Percentiles rank a stretch among this genome's conserved stretches.
Evolutionary conservation across 1,140 invertebrate genomes (phyloP).

Genomic region (Heliconius hermathena): DNA sequence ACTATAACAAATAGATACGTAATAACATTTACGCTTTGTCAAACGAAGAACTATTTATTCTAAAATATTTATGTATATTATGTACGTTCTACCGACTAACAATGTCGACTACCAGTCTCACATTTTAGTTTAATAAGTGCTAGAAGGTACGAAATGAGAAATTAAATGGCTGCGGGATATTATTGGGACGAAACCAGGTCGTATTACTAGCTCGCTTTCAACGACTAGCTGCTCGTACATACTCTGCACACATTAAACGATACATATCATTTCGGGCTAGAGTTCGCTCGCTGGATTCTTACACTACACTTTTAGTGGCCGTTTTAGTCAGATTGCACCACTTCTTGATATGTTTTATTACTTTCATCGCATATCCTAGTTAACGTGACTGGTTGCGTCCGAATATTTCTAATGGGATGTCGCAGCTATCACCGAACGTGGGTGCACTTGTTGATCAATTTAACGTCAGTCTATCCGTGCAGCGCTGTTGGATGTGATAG

Average conservation of each 20-base stretch:
- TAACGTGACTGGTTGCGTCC: constrained; percentile 70
- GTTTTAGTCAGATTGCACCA: constrained; percentile 67
- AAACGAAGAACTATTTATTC: constrained; percentile 69
- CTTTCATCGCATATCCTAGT: constrained; percentile 59
- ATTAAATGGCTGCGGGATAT: constrained; percentile 67
- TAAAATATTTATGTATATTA: constrained; percentile 75
- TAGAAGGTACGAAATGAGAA: constrained; percentile 74
- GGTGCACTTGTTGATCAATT: constrained; percentile 57
- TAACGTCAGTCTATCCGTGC: constrained; percentile 60
- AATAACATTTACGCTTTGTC: constrained; percentile 65
- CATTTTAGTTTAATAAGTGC: constrained; percentile 78
- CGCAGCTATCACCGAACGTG: constrained; percentile 65
- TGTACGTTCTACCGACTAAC: constrained; percentile 75
- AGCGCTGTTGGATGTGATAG: constrained; percentile 52
- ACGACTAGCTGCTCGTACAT: constrained; percentile 34
- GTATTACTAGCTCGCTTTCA: constrained; percentile 49
- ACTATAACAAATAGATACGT: constrained; percentile 62
- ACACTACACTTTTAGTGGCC: constrained; percentile 73
- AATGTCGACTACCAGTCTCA: constrained; percentile 81
- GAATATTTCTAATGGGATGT: constrained; percentile 57
- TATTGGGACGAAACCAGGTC: constrained; percentile 74
- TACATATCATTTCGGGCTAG: constrained; percentile 30
- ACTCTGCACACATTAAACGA: constrained; percentile 24
- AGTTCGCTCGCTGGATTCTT: constrained; percentile 56
- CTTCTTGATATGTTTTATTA: constrained; percentile 80